Evolutionary conservation across 2,113 vertebrate genomes (phyloP).

Genomic region (Physeter macrocephalus): DNA sequence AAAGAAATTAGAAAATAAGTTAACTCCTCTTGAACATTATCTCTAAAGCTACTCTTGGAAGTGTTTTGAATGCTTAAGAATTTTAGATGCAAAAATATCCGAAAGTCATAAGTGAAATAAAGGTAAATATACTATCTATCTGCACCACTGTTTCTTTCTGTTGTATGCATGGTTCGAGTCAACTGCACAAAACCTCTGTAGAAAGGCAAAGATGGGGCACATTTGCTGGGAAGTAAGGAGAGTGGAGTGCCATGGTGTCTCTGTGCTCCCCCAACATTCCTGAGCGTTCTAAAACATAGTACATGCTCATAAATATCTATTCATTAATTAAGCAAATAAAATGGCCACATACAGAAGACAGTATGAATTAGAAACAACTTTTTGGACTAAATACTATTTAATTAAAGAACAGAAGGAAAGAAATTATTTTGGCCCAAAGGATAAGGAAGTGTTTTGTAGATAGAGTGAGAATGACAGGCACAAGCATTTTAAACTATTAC

Average conservation of each 20-base stretch:
- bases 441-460: neutral
- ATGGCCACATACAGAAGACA: neutral
- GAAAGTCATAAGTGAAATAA: neutral
- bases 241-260: neutral
- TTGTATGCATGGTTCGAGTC: neutral
- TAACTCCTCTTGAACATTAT: no score
- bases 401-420: neutral
- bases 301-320: neutral
- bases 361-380: neutral
- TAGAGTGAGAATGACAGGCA: neutral
- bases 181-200: neutral
- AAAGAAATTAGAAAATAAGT: neutral
- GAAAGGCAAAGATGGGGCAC: accelerated
- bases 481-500: neutral
- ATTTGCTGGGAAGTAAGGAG: accelerated
- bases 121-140: neutral
- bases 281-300: neutral
- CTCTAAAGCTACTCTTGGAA: neutral
- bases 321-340: neutral
- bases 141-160: neutral
- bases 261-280: neutral
- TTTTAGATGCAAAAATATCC: neutral
- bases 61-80: neutral
- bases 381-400: neutral
- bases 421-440: neutral